Percentiles rank a stretch among this genome's conserved stretches.
These are phyloP conservation scores for Neolamprologus hecqui DNA, from an alignment of 2,113 vertebrate genomes.

Conservation along the genomic window DNA sequence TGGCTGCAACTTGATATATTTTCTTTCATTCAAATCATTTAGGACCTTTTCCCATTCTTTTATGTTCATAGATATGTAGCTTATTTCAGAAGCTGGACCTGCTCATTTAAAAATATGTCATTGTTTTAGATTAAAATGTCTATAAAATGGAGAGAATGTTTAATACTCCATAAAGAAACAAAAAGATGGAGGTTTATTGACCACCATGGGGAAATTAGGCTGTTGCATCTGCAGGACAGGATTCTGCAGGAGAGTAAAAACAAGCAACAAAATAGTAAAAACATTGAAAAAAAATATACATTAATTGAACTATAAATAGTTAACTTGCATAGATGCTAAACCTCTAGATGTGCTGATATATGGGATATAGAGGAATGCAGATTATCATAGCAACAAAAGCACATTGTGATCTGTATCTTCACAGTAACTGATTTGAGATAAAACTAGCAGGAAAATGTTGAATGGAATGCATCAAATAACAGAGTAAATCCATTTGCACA, in stretches of 20 bases:
- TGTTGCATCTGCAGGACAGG: neutral
- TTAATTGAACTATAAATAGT: neutral
- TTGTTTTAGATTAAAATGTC: constrained; percentile 29
- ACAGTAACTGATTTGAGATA: neutral
- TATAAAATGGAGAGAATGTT: neutral
- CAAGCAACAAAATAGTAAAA: neutral
- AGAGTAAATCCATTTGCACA: neutral
- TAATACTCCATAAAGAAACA: neutral
- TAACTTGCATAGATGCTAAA: neutral
- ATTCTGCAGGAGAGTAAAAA: neutral
- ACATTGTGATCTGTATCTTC: neutral
- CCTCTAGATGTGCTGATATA: rapidly evolving
- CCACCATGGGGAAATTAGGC: neutral
- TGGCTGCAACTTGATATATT: constrained; percentile 2
- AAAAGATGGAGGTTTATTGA: constrained; percentile 14
- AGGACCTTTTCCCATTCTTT: neutral
- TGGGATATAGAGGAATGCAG: neutral
- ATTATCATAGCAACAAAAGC: neutral
- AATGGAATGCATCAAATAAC: neutral
- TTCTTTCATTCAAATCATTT: neutral
- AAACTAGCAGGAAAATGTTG: neutral
- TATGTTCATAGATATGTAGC: neutral
- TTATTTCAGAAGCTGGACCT: neutral
- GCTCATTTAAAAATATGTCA: constrained; percentile 12
- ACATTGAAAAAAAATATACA: neutral